A percentile compares a stretch with the other conserved stretches of the same genome.
Conservation (phyloP, 2,888 invertebrate species). For the Bombylius major region DNA sequence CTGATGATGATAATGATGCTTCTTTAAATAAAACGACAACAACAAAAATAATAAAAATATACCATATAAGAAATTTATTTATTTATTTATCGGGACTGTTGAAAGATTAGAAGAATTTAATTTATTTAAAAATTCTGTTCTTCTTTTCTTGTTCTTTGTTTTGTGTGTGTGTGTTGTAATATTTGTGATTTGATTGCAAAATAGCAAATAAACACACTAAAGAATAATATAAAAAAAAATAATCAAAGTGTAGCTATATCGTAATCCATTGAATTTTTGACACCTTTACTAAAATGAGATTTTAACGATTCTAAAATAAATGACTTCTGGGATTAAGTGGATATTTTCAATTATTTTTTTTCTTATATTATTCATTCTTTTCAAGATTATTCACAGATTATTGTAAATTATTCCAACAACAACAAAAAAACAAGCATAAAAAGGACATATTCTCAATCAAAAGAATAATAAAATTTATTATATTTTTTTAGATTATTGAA, state of each 20-base stretch:
- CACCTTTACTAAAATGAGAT: conserved; percentile 7
- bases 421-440: too few relatives aligned
- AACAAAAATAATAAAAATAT: too few relatives aligned
- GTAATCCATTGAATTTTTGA: conserved; percentile 8
- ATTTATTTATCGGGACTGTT: conserved; percentile 3
- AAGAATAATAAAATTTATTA: neutral
- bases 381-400: too few relatives aligned
- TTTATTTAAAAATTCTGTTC: too few relatives aligned
- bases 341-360: neutral
- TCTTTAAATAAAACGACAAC: too few relatives aligned
- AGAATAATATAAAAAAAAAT: too few relatives aligned
- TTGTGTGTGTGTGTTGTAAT: too few relatives aligned
- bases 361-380: too few relatives aligned
- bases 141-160: too few relatives aligned
- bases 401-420: too few relatives aligned
- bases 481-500: neutral
- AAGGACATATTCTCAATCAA: neutral
- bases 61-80: neutral
- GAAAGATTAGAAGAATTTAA: conserved; percentile 3
- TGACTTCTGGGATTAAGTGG: conserved; percentile 4
- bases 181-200: conserved; percentile 1
- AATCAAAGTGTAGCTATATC: too few relatives aligned
- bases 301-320: conserved; percentile 6
- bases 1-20: too few relatives aligned
- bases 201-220: neutral